Base-by-base conservation (phyloP, 2,888 invertebrate genomes). In the Drosophila subquinaria region DNA sequence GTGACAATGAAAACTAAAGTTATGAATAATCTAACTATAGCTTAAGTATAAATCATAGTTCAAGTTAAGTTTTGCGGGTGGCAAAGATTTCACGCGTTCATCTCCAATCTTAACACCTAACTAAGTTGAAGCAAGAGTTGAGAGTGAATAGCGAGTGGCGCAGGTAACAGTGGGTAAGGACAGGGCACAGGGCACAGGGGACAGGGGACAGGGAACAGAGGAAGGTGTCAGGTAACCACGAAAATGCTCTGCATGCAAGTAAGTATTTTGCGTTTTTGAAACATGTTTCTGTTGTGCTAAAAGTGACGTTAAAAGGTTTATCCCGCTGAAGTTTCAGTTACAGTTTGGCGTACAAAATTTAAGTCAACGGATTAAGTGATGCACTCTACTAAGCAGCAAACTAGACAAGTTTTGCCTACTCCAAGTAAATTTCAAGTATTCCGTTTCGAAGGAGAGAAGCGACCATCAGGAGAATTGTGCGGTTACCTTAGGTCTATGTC, bases 231-330 rank as follows among this genome's bases (percentile, higher is more conserved):
- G 47, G 66, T 52, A 53, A 47, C 59, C 60, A 51, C 60, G 42
- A 30, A 52, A 68, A 66, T 57, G 60, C 61, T 52, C 48, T 47
- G 62, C 51, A 40, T 74, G 56, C 69, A 69, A 61, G 71, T 74
- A 73, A 61, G 71, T 74, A 73, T 69, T 73, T 74, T 74, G 75
- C 63, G 69, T 69, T 69, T 63, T 55, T 47, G 36, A n/a, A 45
- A 35, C 59, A 55, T 70, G 62, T 69, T 73, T 63, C 66, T 47
- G 53, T 65, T 62, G 57, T 33, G 45, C 73, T 60, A 47, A 47
- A 69, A 64, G 69, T 75, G 69, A 75, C 76, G 76, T 74, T 79
- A 70, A 76, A 79, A 70, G 70, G 50, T 70, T 76, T 79, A 66
- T 63, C 64, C 59, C 55, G 66, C 66, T 79, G 60, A 74, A 66